Evolutionary conservation across 2,888 invertebrate species (phyloP), one percentile per base, ranked within the genome.

Genomic region (Ophioninae sp.): DNA sequence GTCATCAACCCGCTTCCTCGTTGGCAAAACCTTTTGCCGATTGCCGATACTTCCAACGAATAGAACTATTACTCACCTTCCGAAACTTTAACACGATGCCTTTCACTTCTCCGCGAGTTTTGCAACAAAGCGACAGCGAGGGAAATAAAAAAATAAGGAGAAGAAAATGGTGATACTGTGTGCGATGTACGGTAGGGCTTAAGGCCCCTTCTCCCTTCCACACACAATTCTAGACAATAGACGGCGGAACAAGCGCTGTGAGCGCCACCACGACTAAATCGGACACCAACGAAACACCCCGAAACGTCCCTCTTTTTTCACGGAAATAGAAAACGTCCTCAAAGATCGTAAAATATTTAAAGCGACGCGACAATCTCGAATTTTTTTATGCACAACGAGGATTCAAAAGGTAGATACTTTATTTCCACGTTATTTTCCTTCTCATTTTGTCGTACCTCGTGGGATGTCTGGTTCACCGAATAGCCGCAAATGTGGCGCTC

Each of bases 121-220:
- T 44, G 64, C 30, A 75, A 75, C 68, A 64, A 64, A 63, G 67
- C 51, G 17, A n/a, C 9, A 39, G 20, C 10, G 79, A 30, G 9
- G 51, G 20, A 75, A 76, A 63, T 6, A 51, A 58, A 17, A 20
- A 75, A n/a, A 30, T 39, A 41, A 9, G 63, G 3, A 22, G 22
- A 51, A 67, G 17, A 64, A 64, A 22, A 22, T 56, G 44, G 10
- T 65, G 37, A 78, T 65, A 58, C 68, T 30, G 64, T 73, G 71
- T 41, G 71, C 17, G 67, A 10, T 8, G 65, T 73, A 37, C 56
- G 59, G 17, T 67, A 85, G 80, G 78, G 84, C 84, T 85, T 85
- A 84, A 85, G 86, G 85, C 85, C 86, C 85, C 80, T 83, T 83
- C 80, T 77, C 81, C 81, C 74, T 79, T 71, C 65, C 81, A 73